phyloP scores from a whole-genome alignment of 2,888 invertebrate genomes.

The Lithophane ornitopus region DNA sequence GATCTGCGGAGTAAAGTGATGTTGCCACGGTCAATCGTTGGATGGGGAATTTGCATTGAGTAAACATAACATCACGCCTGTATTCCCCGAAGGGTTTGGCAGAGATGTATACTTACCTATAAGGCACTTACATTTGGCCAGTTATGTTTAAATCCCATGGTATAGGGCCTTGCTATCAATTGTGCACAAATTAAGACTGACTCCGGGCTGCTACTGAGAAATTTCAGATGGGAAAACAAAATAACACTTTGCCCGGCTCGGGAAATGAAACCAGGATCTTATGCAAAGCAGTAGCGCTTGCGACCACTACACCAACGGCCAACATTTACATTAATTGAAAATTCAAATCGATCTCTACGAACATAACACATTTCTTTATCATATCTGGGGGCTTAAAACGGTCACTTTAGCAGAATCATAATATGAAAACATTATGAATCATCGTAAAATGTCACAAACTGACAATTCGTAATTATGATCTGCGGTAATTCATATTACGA shows the following conservation, averaged over 20 bases:
- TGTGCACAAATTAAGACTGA: not conserved
- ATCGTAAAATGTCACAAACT: too few relatives aligned
- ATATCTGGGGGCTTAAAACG: too few relatives aligned
- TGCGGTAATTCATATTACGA: too few relatives aligned
- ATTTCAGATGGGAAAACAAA: not conserved
- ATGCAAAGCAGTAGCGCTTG: not conserved
- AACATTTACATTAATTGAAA: too few relatives aligned
- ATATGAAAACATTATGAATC: too few relatives aligned
- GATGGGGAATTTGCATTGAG: not conserved
- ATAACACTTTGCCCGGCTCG: not conserved
- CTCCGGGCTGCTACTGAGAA: too few relatives aligned
- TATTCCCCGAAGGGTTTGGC: too few relatives aligned
- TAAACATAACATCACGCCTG: not conserved
- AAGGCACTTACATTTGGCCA: not conserved
- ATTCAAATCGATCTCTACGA: not conserved
- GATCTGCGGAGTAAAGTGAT: constrained; percentile 5
- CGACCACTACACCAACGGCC: too few relatives aligned
- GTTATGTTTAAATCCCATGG: not conserved
- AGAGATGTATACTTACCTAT: not conserved
- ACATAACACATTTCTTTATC: not conserved
- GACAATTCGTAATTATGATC: too few relatives aligned
- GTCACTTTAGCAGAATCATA: too few relatives aligned
- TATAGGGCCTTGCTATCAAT: not conserved
- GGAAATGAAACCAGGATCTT: not conserved
- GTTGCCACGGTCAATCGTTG: not conserved